phyloP scores from a whole-genome alignment of 2,888 invertebrate genomes.

The Crocallis elinguaria region DNA sequence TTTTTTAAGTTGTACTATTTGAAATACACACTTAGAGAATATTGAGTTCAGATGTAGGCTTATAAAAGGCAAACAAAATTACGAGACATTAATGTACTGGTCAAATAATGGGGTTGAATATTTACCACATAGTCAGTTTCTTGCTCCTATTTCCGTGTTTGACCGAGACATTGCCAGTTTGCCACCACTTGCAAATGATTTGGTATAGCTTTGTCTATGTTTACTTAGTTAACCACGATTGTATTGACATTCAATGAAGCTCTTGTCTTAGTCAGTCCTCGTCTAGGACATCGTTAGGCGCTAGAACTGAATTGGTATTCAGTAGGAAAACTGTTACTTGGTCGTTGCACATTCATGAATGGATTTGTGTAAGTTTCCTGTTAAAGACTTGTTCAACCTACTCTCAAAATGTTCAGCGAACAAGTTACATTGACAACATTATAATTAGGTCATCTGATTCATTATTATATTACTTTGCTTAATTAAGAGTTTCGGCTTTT shows the following conservation, averaged over 20 bases:
- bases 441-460: conserved; percentile 1
- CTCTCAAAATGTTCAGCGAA: conserved; percentile 1
- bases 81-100: too few relatives aligned
- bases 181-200: not conserved
- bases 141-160: too few relatives aligned
- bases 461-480: too few relatives aligned
- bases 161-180: too few relatives aligned
- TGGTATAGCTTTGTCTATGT: not conserved
- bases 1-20: too few relatives aligned
- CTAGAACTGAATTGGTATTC: conserved; percentile 20
- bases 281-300: conserved; percentile 21
- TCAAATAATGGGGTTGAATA: too few relatives aligned
- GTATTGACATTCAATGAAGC: conserved; percentile 15
- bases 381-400: not conserved
- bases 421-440: not conserved
- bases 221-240: conserved; percentile 1
- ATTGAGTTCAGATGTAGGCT: too few relatives aligned
- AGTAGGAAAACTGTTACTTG: conserved; percentile 27
- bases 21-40: too few relatives aligned
- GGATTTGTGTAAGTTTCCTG: conserved; percentile 22
- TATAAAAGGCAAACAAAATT: too few relatives aligned
- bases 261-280: conserved; percentile 15
- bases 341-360: conserved; percentile 27
- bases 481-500: too few relatives aligned
- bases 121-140: too few relatives aligned